Percentiles rank a stretch among this genome's conserved stretches.
Evolutionary conservation across 2,797 vertebrate species (phyloP).

Genomic region (Hoplostethus atlanticus): DNA sequence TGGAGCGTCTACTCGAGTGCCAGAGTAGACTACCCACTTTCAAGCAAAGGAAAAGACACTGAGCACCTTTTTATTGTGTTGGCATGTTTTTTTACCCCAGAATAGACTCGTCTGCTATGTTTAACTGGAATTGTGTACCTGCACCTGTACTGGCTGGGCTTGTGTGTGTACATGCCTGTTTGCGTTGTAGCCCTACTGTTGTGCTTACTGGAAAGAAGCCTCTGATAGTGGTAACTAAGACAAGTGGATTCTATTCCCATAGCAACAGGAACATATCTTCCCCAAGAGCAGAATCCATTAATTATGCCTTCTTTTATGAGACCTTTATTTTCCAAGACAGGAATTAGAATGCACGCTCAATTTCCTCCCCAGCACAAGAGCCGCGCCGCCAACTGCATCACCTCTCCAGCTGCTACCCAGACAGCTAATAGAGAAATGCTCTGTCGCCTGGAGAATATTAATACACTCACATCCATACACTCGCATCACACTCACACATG

Average conservation of each 20-base stretch:
- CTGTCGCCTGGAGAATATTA: constrained; percentile 75
- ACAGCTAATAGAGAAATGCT: constrained; percentile 74
- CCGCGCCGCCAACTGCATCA: constrained; percentile 66
- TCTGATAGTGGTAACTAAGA: constrained; percentile 74
- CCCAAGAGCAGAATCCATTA: constrained; percentile 81
- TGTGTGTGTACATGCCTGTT: constrained; percentile 41
- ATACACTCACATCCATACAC: constrained; percentile 72
- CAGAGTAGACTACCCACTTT: constrained; percentile 10
- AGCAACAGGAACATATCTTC: constrained; percentile 83
- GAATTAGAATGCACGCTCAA: constrained; percentile 83
- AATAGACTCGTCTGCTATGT: constrained; percentile 10
- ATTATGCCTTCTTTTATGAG: constrained; percentile 80
- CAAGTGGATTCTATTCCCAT: constrained; percentile 83
- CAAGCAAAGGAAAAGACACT: constrained; percentile 27
- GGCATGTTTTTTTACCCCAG: constrained; percentile 4
- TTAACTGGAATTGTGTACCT: constrained; percentile 8
- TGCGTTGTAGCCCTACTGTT: constrained; percentile 57
- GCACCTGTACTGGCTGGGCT: constrained; percentile 22
- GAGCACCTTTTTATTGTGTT: constrained; percentile 19
- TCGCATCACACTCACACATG: constrained; percentile 50
- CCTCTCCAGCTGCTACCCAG: constrained; percentile 78
- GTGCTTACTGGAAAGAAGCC: constrained; percentile 55
- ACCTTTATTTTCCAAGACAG: constrained; percentile 81
- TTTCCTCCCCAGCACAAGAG: constrained; percentile 78
- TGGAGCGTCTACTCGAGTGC: constrained; percentile 19